Conservation (phyloP, 2,113 vertebrate genomes). For the Mesitornis unicolor region DNA sequence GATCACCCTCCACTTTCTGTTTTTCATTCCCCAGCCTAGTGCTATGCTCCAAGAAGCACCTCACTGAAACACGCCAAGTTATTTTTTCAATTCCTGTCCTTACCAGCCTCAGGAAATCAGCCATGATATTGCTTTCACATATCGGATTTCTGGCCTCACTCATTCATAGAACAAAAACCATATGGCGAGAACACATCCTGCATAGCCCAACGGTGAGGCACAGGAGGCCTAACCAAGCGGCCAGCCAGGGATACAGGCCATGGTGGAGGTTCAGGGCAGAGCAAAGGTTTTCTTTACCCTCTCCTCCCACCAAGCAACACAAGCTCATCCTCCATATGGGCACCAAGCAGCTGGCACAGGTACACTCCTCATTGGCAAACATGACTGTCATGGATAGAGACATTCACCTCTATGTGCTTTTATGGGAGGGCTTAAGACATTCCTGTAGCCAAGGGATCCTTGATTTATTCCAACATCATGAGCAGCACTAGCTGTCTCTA, state of each 20-base stretch:
- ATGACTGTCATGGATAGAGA: fast-evolving
- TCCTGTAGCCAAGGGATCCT: neutral
- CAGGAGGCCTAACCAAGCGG: neutral
- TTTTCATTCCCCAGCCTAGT: neutral
- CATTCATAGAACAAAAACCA: neutral
- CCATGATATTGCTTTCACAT: neutral
- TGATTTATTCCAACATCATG: fast-evolving
- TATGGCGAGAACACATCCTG: neutral
- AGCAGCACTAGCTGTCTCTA: neutral
- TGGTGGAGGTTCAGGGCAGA: neutral
- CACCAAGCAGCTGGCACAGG: fast-evolving
- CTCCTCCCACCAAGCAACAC: neutral
- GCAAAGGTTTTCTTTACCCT: neutral
- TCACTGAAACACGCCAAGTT: neutral
- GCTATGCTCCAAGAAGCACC: neutral
- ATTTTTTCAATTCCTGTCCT: neutral
- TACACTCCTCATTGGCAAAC: neutral
- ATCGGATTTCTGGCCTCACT: neutral
- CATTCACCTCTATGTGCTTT: neutral
- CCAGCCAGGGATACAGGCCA: neutral
- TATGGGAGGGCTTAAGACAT: neutral
- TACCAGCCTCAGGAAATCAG: neutral
- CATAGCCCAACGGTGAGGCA: neutral
- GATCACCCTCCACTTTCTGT: neutral
- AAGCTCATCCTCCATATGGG: neutral